Percentiles rank a stretch among this genome's conserved stretches.
These are phyloP conservation scores for Daboia siamensis DNA, from an alignment of 2,113 vertebrate species.

Conservation along the genomic window DNA sequence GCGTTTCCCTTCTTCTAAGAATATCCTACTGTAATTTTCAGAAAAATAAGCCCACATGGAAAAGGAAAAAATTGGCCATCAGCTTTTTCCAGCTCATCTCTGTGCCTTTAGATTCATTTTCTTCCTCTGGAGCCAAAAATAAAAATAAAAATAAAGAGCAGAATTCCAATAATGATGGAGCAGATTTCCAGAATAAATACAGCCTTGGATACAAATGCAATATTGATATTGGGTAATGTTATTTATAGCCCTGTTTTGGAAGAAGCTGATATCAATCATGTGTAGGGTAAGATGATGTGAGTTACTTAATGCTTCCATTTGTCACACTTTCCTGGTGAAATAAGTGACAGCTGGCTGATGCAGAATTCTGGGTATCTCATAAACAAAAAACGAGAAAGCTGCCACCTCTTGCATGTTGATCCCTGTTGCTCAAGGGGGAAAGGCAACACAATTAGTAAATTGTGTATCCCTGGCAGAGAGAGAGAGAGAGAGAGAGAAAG, in stretches of 20 bases:
- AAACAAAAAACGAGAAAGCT: background rate
- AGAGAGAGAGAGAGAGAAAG: background rate
- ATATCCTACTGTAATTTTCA: slow-evolving; percentile 36
- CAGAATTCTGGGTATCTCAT: slow-evolving; percentile 8
- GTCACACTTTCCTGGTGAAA: slow-evolving; percentile 33
- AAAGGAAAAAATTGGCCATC: background rate
- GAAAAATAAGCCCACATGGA: background rate
- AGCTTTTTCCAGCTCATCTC: background rate
- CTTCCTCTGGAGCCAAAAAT: slow-evolving; percentile 6
- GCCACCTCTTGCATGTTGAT: background rate
- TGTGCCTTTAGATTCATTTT: background rate
- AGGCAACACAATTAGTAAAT: background rate
- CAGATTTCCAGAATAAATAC: slow-evolving; percentile 25
- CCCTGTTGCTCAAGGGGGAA: background rate
- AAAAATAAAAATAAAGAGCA: background rate
- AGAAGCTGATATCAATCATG: slow-evolving; percentile 17
- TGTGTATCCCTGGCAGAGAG: background rate
- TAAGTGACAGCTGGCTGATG: slow-evolving; percentile 28
- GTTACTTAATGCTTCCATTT: slow-evolving; percentile 6
- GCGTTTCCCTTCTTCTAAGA: background rate
- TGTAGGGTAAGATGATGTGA: background rate
- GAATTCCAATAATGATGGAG: background rate
- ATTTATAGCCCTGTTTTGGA: slow-evolving; percentile 7
- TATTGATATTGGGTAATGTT: background rate
- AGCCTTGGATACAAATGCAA: background rate